phyloP scores from a whole-genome alignment of 2,888 invertebrate genomes.

The Invenusta paracnida region DNA sequence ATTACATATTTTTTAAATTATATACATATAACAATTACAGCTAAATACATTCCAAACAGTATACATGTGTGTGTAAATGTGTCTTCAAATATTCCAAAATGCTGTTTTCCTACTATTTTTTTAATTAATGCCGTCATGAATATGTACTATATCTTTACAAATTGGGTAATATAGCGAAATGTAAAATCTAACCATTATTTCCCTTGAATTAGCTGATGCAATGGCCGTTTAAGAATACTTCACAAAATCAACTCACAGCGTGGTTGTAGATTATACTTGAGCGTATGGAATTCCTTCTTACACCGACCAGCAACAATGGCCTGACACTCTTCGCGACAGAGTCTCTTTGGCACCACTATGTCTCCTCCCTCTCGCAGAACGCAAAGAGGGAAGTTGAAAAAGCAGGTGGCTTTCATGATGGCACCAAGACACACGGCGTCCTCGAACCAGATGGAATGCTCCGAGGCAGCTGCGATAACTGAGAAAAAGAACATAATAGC shows the following conservation, averaged over 20 bases:
- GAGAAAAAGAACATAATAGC: background rate
- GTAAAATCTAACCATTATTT: too few relatives aligned
- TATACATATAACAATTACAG: too few relatives aligned
- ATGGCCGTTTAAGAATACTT: too few relatives aligned
- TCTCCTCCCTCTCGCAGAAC: background rate
- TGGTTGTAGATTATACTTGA: background rate
- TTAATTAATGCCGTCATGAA: too few relatives aligned
- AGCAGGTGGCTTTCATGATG: conserved; percentile 21
- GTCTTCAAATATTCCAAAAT: too few relatives aligned
- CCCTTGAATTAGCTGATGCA: too few relatives aligned
- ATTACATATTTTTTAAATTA: too few relatives aligned
- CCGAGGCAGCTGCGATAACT: background rate
- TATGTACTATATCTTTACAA: too few relatives aligned
- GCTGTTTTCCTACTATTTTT: too few relatives aligned
- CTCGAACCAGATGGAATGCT: background rate
- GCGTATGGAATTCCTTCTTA: background rate
- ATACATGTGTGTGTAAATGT: too few relatives aligned
- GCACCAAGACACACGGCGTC: background rate
- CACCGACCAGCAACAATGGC: background rate
- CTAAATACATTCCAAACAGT: too few relatives aligned
- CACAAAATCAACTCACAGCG: background rate
- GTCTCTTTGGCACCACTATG: background rate
- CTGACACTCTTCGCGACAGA: conserved; percentile 17
- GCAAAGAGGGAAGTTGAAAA: conserved; percentile 16
- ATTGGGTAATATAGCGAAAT: too few relatives aligned